Conservation (phyloP, 2,797 vertebrate species). For the Typhlichthys eigenmanni region DNA sequence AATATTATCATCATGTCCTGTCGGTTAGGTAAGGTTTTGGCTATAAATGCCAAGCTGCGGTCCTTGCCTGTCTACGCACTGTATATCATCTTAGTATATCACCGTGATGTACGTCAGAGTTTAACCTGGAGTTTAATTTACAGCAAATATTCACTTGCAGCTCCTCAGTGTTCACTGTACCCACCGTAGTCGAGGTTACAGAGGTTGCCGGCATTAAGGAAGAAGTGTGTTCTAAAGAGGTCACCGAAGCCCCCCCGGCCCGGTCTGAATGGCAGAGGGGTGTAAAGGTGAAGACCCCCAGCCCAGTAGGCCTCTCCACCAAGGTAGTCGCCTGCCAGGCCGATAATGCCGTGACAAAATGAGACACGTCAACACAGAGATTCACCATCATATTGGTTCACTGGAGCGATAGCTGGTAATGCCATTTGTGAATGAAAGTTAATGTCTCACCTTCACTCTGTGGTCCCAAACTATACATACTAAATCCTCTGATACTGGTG, state of each 20-base stretch:
- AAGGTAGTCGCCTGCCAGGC: constrained; percentile 88
- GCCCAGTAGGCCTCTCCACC: constrained; percentile 97
- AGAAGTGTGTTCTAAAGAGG: constrained; percentile 96
- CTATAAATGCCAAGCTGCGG: constrained; percentile 2
- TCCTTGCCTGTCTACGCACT: neutral
- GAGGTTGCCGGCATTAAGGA: constrained; percentile 96
- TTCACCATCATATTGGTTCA: neutral
- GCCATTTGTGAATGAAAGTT: neutral
- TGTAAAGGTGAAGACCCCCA: constrained; percentile 91
- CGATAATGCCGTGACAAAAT: constrained; percentile 42
- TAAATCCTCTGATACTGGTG: constrained; percentile 95
- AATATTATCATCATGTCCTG: no score
- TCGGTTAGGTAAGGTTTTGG: no score
- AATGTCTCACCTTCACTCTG: constrained; percentile 90
- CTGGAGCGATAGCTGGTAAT: neutral
- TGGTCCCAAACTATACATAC: constrained; percentile 98
- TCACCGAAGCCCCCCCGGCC: constrained; percentile 92
- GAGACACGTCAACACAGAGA: constrained; percentile 27
- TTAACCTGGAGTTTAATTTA: no score
- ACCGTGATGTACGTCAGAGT: no score
- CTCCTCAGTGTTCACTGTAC: constrained; percentile 10
- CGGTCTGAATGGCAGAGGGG: constrained; percentile 93
- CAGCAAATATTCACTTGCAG: neutral
- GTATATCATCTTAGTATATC: no score
- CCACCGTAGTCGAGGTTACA: constrained; percentile 97